Conservation (phyloP, 1,140 invertebrate genomes). For the Drosophila novamexicana region DNA sequence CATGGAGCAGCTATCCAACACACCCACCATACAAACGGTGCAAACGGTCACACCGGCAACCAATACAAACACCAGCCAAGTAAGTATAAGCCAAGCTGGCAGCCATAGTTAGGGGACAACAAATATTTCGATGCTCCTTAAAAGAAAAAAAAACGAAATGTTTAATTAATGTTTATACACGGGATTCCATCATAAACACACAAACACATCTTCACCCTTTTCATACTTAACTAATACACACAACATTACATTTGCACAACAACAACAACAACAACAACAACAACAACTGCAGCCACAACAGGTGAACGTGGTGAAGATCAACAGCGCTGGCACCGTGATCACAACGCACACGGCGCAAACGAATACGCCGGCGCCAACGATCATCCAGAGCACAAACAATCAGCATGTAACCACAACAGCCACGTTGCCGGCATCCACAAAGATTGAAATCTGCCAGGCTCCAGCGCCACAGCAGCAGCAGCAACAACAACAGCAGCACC, state of each 20-base stretch:
- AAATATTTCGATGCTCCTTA: background rate
- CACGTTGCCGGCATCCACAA: slow-evolving; percentile 78
- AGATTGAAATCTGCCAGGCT: slow-evolving; percentile 80
- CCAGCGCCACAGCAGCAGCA: slow-evolving; percentile 65
- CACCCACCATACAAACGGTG: slow-evolving; percentile 84
- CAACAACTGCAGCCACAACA: slow-evolving; percentile 84
- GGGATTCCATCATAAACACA: slow-evolving; percentile 3
- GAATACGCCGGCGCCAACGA: slow-evolving; percentile 74
- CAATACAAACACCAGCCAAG: slow-evolving; percentile 66
- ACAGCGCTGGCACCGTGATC: slow-evolving; percentile 81
- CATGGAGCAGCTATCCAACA: slow-evolving; percentile 72
- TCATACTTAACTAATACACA: slow-evolving; percentile 30
- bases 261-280: slow-evolving; percentile 16
- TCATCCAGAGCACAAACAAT: slow-evolving; percentile 82
- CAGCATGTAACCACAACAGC: slow-evolving; percentile 82
- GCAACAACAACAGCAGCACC: slow-evolving; percentile 52
- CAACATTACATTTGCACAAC: slow-evolving; percentile 12
- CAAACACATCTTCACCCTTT: background rate
- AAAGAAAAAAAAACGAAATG: background rate
- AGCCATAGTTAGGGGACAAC: too few relatives aligned
- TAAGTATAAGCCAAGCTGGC: slow-evolving; percentile 54
- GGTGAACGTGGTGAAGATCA: slow-evolving; percentile 82
- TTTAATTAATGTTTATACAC: background rate
- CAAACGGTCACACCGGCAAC: slow-evolving; percentile 74
- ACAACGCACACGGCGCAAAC: slow-evolving; percentile 77